Evolutionary conservation across 2,888 invertebrate species (phyloP), one percentile per base, ranked within the genome.

Genomic region (Himalopsyche japonica): DNA sequence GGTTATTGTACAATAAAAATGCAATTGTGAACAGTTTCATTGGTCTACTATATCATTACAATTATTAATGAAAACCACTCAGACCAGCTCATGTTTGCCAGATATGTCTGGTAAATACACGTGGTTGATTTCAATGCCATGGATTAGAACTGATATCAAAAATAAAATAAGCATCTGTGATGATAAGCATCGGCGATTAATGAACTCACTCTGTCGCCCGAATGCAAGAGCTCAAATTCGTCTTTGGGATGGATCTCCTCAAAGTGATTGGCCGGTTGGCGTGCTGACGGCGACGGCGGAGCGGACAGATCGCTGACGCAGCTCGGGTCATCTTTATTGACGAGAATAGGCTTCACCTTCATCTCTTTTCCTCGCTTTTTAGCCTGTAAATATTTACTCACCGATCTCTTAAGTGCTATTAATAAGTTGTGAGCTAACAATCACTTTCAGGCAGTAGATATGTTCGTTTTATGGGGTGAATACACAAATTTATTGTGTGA

Each of bases 191-290:
- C 6, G 43, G 43, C 15, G 43, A 43, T 15, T 43, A 70, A 30
- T 30, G n/a, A 48, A 86, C 86, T 86, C 86, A 87, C 86, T 84
- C 83, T 86, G 48, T 86, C 86, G 87, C 91, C 88, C 80, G 91
- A 90, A 87, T 92, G 92, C 89, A 92, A 89, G 88, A 92, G 89
- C 89, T 92, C 92, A 89, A 92, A 91, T 88, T 96, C 96, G 92
- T 97, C 97, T 92, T 97, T 97, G 81, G 97, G 97, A 88, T 94
- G 95, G 90, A 94, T 95, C 89, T 94, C 92, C 89, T 96, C 96
- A 91, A 97, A 96, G 91, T 95, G 94, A 93, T 97, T 97, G 79
- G 91, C 89, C 80, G 92, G 88, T 85, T 93, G 90, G 92, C 91
- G 49, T 20, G 49, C 15, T 76, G 89, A 89, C 84, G 90, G 89